Evolutionary conservation across 2,113 vertebrate genomes (phyloP).

Genomic region (Atherinomorus stipes): DNA sequence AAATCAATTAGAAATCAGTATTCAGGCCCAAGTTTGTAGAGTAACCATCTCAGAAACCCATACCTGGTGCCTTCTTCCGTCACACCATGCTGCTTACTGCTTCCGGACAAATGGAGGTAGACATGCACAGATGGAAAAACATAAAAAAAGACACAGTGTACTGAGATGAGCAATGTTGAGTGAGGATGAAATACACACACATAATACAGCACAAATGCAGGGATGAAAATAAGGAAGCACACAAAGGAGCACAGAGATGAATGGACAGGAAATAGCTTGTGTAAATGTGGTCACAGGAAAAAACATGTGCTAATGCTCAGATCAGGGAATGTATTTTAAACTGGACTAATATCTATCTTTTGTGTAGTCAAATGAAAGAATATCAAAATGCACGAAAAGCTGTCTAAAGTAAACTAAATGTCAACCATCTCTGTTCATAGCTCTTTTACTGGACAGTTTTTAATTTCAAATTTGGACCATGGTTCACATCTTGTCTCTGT

Average conservation of each 20-base stretch:
- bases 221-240: slow-evolving; percentile 1
- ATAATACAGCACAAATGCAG: slow-evolving; percentile 18
- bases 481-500: background rate
- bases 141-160: slow-evolving; percentile 74
- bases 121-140: slow-evolving; percentile 68
- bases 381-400: slow-evolving; percentile 8
- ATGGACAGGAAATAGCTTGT: background rate
- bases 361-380: slow-evolving; percentile 5
- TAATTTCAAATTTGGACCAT: background rate
- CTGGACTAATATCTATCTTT: background rate
- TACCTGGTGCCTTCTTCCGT: slow-evolving; percentile 80
- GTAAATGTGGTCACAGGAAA: slow-evolving; percentile 1
- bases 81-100: slow-evolving; percentile 81
- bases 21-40: slow-evolving; percentile 58
- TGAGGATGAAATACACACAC: slow-evolving; percentile 53
- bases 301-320: background rate
- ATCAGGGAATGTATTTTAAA: background rate
- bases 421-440: background rate
- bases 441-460: slow-evolving; percentile 7
- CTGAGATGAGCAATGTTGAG: slow-evolving; percentile 66
- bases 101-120: slow-evolving; percentile 73
- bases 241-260: slow-evolving; percentile 15
- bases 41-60: slow-evolving; percentile 49
- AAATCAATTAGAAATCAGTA: slow-evolving; percentile 22
- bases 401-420: background rate